A percentile compares a stretch with the other conserved stretches of the same genome.
Conservation (phyloP, 2,888 invertebrate species). For the Laothoe populi region DNA sequence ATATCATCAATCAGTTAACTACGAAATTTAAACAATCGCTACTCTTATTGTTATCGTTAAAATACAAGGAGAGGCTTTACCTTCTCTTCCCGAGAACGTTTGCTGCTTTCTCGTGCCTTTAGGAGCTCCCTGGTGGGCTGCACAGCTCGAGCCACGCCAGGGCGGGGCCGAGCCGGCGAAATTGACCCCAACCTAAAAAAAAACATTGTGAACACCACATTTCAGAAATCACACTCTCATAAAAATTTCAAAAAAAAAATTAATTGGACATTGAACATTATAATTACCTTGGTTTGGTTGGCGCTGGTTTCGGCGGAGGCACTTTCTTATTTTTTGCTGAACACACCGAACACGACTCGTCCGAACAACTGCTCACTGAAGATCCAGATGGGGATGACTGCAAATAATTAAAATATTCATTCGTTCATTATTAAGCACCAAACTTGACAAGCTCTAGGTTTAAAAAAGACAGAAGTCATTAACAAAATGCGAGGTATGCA, state of each 20-base stretch:
- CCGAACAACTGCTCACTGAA: constrained; percentile 92
- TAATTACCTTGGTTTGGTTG: constrained; percentile 87
- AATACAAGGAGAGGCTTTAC: constrained; percentile 45
- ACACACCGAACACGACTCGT: constrained; percentile 93
- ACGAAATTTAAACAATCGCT: no score
- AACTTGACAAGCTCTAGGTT: not conserved
- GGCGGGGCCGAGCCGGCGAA: constrained; percentile 75
- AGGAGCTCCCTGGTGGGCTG: constrained; percentile 73
- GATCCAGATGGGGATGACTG: constrained; percentile 89
- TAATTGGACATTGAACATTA: not conserved
- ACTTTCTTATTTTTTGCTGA: constrained; percentile 86
- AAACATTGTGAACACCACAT: not conserved
- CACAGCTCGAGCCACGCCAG: constrained; percentile 58
- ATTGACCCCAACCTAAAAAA: constrained; percentile 51
- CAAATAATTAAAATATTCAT: constrained; percentile 9
- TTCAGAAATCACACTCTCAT: no score
- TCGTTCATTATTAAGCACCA: not conserved
- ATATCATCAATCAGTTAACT: no score
- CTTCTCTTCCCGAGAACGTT: constrained; percentile 81
- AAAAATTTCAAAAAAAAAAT: not conserved
- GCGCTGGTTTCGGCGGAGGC: constrained; percentile 77
- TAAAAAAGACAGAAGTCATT: no score
- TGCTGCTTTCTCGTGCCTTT: constrained; percentile 79
- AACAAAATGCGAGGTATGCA: no score
- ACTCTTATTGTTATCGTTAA: no score